Percentiles rank a stretch among this genome's conserved stretches.
Evolutionary conservation across 2,888 invertebrate genomes (phyloP).

Genomic region (Hylaea fasciaria): DNA sequence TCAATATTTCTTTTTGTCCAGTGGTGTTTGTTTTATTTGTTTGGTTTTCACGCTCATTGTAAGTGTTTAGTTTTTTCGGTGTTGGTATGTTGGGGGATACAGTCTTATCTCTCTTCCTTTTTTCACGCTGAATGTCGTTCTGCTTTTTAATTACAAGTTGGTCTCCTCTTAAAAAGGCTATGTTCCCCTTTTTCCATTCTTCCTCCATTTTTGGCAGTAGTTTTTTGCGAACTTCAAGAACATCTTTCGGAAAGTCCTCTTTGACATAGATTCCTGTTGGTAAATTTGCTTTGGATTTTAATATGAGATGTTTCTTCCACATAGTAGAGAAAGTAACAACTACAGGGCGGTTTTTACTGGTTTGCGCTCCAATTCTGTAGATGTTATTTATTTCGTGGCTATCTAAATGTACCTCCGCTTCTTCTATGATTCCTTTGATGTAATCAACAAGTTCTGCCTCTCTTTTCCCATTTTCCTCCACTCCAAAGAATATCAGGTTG

Average conservation of each 20-base stretch:
- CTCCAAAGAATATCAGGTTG: slow-evolving; percentile 24
- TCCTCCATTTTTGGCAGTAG: slow-evolving; percentile 12
- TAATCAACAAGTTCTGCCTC: slow-evolving; percentile 30
- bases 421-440: slow-evolving; percentile 24
- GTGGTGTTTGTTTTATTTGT: slow-evolving; percentile 3
- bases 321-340: slow-evolving; percentile 14
- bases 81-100: slow-evolving; percentile 2
- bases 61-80: slow-evolving; percentile 2
- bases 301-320: slow-evolving; percentile 30
- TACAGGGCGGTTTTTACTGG: slow-evolving; percentile 20
- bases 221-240: slow-evolving; percentile 18
- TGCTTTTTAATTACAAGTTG: slow-evolving; percentile 13
- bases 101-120: slow-evolving; percentile 9
- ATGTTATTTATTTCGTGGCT: slow-evolving; percentile 32
- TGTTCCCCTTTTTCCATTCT: slow-evolving; percentile 16
- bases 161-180: slow-evolving; percentile 19
- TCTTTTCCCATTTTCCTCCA: slow-evolving; percentile 31
- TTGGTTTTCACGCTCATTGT: neutral
- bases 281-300: slow-evolving; percentile 20
- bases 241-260: slow-evolving; percentile 23
- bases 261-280: slow-evolving; percentile 18
- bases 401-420: slow-evolving; percentile 25
- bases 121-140: neutral
- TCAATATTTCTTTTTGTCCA: too few relatives aligned
- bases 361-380: slow-evolving; percentile 21